phyloP scores from a whole-genome alignment of 2,113 vertebrate genomes.

The Eublepharis macularius region DNA sequence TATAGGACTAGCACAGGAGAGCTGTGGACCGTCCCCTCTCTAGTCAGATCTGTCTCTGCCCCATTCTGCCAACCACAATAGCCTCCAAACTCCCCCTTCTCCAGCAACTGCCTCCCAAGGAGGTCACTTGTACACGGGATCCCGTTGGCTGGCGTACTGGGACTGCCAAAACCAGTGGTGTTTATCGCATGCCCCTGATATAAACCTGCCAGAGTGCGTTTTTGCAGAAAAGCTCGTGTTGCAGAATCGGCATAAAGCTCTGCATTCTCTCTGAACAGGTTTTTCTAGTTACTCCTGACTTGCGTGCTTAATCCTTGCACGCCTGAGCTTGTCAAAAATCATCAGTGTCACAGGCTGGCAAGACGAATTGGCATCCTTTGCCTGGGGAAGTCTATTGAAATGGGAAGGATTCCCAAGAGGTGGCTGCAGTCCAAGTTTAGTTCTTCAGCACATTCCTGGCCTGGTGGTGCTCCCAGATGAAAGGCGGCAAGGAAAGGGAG shows the following conservation, averaged over 20 bases:
- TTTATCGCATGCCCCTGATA: too few species aligned
- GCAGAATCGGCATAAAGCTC: not conserved
- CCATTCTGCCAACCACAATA: too few species aligned
- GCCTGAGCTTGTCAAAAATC: not conserved
- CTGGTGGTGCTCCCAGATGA: not conserved
- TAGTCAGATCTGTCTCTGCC: too few species aligned
- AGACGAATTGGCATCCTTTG: not conserved
- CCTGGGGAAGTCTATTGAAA: not conserved
- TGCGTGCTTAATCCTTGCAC: not conserved
- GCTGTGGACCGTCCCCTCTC: too few species aligned
- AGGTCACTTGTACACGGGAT: too few species aligned
- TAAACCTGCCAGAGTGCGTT: too few species aligned
- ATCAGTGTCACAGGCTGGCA: not conserved
- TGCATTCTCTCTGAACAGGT: not conserved
- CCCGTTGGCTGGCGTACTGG: too few species aligned
- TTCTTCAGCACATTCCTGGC: not conserved
- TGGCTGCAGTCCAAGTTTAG: not conserved
- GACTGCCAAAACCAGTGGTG: too few species aligned
- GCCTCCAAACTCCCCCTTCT: too few species aligned
- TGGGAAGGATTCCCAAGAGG: not conserved
- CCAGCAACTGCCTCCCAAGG: too few species aligned
- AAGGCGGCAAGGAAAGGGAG: not conserved
- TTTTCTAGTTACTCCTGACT: not conserved
- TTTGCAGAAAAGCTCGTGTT: too few species aligned
- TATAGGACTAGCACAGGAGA: too few species aligned